These are phyloP conservation scores for Geophilus truncorum DNA, from an alignment of 2,888 invertebrate species.

Conservation along the genomic window DNA sequence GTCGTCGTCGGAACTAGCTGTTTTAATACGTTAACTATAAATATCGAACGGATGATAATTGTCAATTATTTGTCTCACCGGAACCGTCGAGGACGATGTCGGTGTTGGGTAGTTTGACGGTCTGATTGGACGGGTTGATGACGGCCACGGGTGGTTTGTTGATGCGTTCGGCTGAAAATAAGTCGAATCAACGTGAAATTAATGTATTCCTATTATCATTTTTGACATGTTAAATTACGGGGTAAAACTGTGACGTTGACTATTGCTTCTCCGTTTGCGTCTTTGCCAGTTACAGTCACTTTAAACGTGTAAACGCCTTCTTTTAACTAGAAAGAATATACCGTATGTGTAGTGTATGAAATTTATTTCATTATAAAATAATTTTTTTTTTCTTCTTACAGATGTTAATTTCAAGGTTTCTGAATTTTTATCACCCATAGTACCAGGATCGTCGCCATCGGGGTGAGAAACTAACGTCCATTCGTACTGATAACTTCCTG, in stretches of 20 bases:
- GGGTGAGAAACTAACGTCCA: slow-evolving; percentile 85
- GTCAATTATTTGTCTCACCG: slow-evolving; percentile 44
- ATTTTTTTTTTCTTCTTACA: neutral
- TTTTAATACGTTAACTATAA: no score
- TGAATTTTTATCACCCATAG: slow-evolving; percentile 38
- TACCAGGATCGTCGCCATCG: slow-evolving; percentile 59
- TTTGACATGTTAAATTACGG: slow-evolving; percentile 48
- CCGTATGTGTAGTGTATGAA: no score
- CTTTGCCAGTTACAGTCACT: slow-evolving; percentile 64
- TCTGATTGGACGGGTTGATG: slow-evolving; percentile 78
- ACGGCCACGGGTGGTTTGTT: slow-evolving; percentile 76
- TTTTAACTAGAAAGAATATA: slow-evolving; percentile 46
- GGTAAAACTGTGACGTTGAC: slow-evolving; percentile 87
- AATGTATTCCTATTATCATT: neutral
- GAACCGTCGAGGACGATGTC: slow-evolving; percentile 81
- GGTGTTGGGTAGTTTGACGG: slow-evolving; percentile 82
- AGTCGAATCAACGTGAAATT: neutral
- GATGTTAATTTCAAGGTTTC: slow-evolving; percentile 37
- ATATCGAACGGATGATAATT: no score
- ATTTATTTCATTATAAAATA: no score
- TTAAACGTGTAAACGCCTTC: slow-evolving; percentile 83
- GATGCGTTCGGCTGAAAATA: slow-evolving; percentile 61
- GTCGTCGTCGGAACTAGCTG: slow-evolving; percentile 72
- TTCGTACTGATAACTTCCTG: slow-evolving; percentile 55
- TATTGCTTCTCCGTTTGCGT: slow-evolving; percentile 54